Percentiles rank a stretch among this genome's conserved stretches.
Conservation (phyloP, 2,113 vertebrate genomes). For the Fukomys damarensis region DNA sequence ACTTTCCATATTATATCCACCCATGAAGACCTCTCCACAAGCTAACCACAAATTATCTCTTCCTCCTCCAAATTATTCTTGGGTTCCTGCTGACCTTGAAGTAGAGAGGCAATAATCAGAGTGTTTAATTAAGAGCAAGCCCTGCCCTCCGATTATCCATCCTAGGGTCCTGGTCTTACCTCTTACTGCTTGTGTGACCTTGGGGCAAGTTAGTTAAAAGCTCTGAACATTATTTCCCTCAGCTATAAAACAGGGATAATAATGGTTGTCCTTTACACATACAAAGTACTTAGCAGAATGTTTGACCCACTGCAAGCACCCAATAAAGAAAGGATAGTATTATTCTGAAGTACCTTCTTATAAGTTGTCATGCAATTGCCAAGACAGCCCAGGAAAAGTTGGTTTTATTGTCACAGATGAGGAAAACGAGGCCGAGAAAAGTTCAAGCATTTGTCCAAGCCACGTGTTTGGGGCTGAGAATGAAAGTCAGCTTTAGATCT, state of each 20-base stretch:
- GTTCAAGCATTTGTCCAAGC: slow-evolving; percentile 13
- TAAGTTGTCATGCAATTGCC: not conserved
- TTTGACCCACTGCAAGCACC: not conserved
- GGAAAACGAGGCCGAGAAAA: slow-evolving; percentile 29
- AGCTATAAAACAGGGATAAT: slow-evolving; percentile 15
- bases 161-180: not conserved
- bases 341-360: not conserved
- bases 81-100: slow-evolving; percentile 12
- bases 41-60: not conserved
- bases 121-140: not conserved
- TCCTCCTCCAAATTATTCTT: not conserved
- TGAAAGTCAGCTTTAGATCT: slow-evolving; percentile 17
- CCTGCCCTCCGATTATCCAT: not conserved
- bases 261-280: not conserved
- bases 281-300: not conserved
- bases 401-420: slow-evolving; percentile 35
- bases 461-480: slow-evolving; percentile 24
- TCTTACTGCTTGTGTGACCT: slow-evolving; percentile 18
- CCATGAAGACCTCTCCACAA: not conserved
- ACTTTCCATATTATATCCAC: not conserved
- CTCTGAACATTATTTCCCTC: not conserved
- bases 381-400: slow-evolving; percentile 7
- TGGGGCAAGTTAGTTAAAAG: slow-evolving; percentile 43
- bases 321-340: not conserved
- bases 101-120: not conserved